Evolutionary conservation across 53 echinoderm and acorn worm species (phyloP).

Genomic region (Zoroaster sp.): DNA sequence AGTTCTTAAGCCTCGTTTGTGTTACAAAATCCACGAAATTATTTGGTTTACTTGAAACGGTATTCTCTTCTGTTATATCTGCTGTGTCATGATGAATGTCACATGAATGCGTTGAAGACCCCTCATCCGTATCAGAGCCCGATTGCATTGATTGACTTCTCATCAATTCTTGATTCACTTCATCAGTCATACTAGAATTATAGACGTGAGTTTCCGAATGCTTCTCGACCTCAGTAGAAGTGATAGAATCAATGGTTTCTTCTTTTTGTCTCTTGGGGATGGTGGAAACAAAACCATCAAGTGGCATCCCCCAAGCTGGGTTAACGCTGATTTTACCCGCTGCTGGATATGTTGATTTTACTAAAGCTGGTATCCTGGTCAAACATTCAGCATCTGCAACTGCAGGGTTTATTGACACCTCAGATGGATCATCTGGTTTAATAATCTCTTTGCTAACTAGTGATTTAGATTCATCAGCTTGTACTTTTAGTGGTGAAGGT

Average conservation of each 20-base stretch:
- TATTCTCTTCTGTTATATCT: background rate
- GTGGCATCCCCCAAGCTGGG: background rate
- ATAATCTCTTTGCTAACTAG: background rate
- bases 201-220: background rate
- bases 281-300: background rate
- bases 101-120: background rate
- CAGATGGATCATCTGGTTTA: no score
- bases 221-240: background rate
- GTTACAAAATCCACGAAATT: background rate
- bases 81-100: background rate
- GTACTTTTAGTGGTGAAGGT: background rate
- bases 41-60: background rate
- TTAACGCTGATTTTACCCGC: background rate
- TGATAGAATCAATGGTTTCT: background rate
- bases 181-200: background rate
- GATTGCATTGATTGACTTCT: background rate
- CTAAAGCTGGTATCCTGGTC: background rate
- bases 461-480: background rate
- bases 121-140: background rate
- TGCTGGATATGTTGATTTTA: background rate
- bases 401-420: background rate
- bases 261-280: background rate
- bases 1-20: conserved; percentile 2
- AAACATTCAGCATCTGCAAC: background rate
- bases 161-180: background rate